Percentiles rank a stretch among this genome's conserved stretches.
Conservation (phyloP, 1,140 invertebrate genomes). For the Drosophila pseudoobscura region DNA sequence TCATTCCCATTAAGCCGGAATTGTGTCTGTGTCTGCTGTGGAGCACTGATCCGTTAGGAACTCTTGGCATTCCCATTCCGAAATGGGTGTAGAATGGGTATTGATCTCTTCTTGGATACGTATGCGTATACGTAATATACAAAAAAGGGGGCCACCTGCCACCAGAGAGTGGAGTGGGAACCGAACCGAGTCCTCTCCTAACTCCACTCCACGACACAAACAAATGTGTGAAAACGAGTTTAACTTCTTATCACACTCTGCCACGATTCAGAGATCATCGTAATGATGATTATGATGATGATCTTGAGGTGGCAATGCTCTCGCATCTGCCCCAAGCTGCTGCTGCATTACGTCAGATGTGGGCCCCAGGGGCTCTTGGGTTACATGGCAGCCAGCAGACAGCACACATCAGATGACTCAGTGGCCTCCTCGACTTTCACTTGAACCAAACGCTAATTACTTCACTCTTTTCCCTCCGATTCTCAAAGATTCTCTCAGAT, state of each 20-base stretch:
- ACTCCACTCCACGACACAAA: conserved; percentile 3
- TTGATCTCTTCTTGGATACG: conserved; percentile 16
- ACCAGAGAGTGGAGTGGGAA: background rate
- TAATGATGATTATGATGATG: conserved; percentile 16
- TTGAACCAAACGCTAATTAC: conserved; percentile 51
- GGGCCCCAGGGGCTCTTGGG: conserved; percentile 28
- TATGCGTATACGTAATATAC: conserved; percentile 75
- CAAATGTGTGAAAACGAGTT: conserved; percentile 32
- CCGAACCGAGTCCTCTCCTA: conserved; percentile 28
- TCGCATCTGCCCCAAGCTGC: conserved; percentile 42
- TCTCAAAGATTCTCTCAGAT: conserved; percentile 37
- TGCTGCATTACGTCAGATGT: conserved; percentile 59
- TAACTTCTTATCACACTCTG: conserved; percentile 32
- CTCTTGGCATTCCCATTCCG: too few species aligned
- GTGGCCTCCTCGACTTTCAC: conserved; percentile 56
- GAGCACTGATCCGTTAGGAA: conserved; percentile 27
- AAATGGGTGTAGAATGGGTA: background rate
- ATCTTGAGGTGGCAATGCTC: conserved; percentile 40
- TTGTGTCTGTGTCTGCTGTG: conserved; percentile 1
- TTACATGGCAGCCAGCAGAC: conserved; percentile 43
- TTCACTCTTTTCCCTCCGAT: conserved; percentile 16
- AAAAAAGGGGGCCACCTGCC: conserved; percentile 57
- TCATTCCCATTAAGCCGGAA: conserved; percentile 44
- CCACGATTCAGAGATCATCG: conserved; percentile 16
- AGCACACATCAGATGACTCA: conserved; percentile 43